phyloP scores from a whole-genome alignment of 2,888 invertebrate species.

The Pyrgus malvae region DNA sequence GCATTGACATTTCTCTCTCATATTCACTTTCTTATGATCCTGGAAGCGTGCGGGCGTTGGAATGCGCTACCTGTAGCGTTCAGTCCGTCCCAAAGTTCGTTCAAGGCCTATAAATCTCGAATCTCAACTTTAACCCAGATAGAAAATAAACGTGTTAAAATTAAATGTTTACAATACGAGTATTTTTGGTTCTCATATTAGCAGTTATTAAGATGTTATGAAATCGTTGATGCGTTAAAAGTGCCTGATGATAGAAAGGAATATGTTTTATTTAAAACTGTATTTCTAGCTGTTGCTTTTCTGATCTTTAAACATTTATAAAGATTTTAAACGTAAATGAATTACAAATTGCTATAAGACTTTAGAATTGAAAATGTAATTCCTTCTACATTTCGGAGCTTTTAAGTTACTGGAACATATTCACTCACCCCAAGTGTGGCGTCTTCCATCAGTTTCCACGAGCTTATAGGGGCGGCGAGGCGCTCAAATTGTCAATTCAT shows the following conservation, averaged over 20 bases:
- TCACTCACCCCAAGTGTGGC: conserved; percentile 9
- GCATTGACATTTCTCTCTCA: conserved; percentile 45
- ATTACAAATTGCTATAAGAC: neutral
- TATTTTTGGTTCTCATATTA: neutral
- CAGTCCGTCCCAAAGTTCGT: conserved; percentile 37
- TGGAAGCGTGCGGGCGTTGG: conserved; percentile 30
- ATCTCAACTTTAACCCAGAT: neutral
- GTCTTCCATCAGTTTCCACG: conserved; percentile 16
- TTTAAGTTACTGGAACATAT: conserved; percentile 8
- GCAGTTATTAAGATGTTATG: neutral
- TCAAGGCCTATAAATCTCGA: conserved; percentile 31
- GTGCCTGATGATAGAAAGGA: too few species aligned
- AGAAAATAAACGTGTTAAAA: neutral
- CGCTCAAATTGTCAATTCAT: conserved; percentile 48
- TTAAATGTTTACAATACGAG: neutral
- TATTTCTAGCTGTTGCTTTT: too few species aligned
- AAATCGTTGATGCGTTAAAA: neutral
- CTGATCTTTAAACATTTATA: too few species aligned
- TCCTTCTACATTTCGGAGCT: neutral
- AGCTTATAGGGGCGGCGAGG: conserved; percentile 5
- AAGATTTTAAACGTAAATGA: too few species aligned
- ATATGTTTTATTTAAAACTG: too few species aligned
- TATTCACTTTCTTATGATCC: conserved; percentile 45
- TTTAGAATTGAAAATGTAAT: neutral
- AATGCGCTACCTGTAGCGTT: conserved; percentile 54